phyloP scores from a whole-genome alignment of 1,140 invertebrate genomes.

The Meloidogyne chitwoodi region DNA sequence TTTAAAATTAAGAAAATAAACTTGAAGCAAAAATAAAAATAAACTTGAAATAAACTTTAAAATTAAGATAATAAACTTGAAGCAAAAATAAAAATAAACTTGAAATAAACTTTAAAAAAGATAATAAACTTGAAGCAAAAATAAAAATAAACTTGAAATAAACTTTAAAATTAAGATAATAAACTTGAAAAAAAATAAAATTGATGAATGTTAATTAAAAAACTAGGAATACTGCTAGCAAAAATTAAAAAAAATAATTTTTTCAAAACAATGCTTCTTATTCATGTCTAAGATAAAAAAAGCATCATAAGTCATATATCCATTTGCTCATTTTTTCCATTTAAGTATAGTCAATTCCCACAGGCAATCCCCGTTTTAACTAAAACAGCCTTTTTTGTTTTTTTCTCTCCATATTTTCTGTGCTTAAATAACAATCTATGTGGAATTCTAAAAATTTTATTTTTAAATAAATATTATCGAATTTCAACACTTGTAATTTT shows the following conservation, averaged over 20 bases:
- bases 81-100: background rate
- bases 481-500: background rate
- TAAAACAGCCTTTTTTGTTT: background rate
- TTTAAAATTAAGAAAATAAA: background rate
- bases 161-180: too few relatives aligned
- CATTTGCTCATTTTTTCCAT: background rate
- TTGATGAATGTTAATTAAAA: too few relatives aligned
- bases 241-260: background rate
- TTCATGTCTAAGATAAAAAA: background rate
- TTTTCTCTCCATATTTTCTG: background rate
- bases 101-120: background rate
- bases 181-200: too few relatives aligned
- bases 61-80: background rate
- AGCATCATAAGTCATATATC: background rate
- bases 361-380: background rate
- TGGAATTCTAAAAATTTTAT: background rate
- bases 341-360: background rate
- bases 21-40: background rate
- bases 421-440: background rate
- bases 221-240: too few relatives aligned
- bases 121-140: background rate
- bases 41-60: background rate
- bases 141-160: background rate
- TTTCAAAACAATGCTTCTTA: too few relatives aligned
- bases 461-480: background rate